Evolutionary conservation across 2,113 vertebrate species (phyloP), one percentile per base, ranked within the genome.

Genomic region (Ictidomys tridecemlineatus): DNA sequence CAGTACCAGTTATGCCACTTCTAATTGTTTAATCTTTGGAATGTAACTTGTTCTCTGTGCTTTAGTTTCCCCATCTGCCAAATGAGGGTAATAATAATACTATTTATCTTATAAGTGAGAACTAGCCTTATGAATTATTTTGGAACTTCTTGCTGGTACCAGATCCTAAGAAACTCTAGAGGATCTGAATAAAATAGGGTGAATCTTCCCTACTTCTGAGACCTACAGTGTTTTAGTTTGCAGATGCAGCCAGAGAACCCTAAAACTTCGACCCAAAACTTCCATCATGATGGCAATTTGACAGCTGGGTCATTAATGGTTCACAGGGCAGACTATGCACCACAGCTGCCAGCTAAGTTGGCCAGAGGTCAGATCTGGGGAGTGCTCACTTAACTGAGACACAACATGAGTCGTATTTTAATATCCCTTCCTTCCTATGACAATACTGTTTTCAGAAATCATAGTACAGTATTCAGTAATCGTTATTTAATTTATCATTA

Each of bases 401-500:
- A 37, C 24, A 53, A n/a, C 1, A n/a, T 6, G 6, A 70, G 61
- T 48, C 10, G 17, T 69, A 3, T 45, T 87, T 56, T 39, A 70
- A 51, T 26, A 76, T 8, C 9, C 30, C 11, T 14, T 89, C 26
- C n/a, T 74, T 53, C 70, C 14, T 53, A 63, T 72, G 45, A 37
- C 24, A 24, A 32, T 5, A 39, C 37, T 53, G 51, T 83, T 79
- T 93, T 80, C 37, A 42, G 82, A 34, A 39, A 63, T 51, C 61
- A 77, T 48, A 32, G 42, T 39, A 53, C 5, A 63, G 22, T 67
- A 39, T 73, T 83, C 1, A 1, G 18, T 85, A 76, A 88, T 76
- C 30, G 53, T n/a, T 17, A 34, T 95, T 78, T 84, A 34, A 61
- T 72, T 94, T 94, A 32, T 82, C 30, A n/a, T 39, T 85, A 85